Conservation (phyloP, 2,888 invertebrate species). For the Aporophyla lueneburgensis region DNA sequence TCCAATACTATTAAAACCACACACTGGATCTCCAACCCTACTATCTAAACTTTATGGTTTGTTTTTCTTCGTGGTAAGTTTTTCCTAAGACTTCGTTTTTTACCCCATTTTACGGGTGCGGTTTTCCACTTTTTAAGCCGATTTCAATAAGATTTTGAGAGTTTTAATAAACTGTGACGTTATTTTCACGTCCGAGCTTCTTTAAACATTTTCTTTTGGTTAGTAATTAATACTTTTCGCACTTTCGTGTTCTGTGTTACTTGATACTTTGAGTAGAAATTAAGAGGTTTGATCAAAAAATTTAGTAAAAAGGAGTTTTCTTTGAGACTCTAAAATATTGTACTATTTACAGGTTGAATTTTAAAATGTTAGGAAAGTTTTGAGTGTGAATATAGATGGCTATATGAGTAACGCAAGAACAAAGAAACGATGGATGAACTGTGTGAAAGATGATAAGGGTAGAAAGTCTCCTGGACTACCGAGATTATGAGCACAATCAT, state of each 20-base stretch:
- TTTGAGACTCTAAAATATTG: neutral
- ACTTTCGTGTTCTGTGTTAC: slow-evolving; percentile 24
- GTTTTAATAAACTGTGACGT: slow-evolving; percentile 71
- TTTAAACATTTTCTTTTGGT: slow-evolving; percentile 50
- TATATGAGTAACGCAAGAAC: no score
- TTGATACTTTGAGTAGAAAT: slow-evolving; percentile 22
- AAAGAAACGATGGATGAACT: no score
- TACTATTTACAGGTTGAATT: neutral
- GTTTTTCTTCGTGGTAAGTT: slow-evolving; percentile 2
- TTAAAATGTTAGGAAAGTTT: neutral
- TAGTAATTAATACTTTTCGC: slow-evolving; percentile 35
- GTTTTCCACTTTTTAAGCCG: slow-evolving; percentile 69
- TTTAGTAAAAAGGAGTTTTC: neutral
- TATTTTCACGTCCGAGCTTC: slow-evolving; percentile 52
- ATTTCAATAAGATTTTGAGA: slow-evolving; percentile 73
- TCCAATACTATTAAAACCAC: slow-evolving; percentile 43
- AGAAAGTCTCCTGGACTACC: no score
- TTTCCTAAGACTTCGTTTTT: slow-evolving; percentile 47
- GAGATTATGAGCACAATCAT: no score
- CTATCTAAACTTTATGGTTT: accelerated
- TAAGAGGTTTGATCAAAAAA: neutral
- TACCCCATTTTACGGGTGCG: slow-evolving; percentile 62
- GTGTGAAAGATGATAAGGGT: no score
- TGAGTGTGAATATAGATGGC: no score
- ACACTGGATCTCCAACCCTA: slow-evolving; percentile 7